phyloP scores from a whole-genome alignment of 1,140 invertebrate genomes.

The Pachypeltis micranthus region DNA sequence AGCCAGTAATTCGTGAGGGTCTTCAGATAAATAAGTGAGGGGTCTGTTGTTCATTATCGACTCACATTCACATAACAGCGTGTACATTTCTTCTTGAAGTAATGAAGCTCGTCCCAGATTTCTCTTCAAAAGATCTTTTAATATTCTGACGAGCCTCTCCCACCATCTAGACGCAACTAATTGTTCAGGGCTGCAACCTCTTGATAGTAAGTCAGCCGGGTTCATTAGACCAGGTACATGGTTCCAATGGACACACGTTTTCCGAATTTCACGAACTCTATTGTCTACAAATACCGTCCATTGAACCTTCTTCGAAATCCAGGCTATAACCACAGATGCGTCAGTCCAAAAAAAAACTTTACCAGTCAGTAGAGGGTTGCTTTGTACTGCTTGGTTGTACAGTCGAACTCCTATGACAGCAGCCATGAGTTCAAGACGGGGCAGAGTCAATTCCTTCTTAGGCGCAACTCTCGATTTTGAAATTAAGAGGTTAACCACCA shows the following conservation, averaged over 20 bases:
- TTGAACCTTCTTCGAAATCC: background rate
- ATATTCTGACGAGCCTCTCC: slow-evolving; percentile 23
- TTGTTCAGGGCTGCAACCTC: background rate
- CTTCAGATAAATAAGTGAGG: slow-evolving; percentile 31
- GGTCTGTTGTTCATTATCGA: slow-evolving; percentile 31
- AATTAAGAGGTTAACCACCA: background rate
- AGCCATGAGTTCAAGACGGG: background rate
- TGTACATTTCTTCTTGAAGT: slow-evolving; percentile 30
- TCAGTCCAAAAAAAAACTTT: background rate
- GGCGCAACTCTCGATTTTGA: background rate
- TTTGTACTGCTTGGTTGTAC: background rate
- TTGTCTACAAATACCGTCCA: background rate
- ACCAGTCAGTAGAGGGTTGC: background rate
- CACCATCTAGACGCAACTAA: slow-evolving; percentile 21
- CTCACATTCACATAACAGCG: slow-evolving; percentile 31
- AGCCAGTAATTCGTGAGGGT: slow-evolving; percentile 23
- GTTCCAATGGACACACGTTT: background rate
- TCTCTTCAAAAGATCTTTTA: slow-evolving; percentile 18
- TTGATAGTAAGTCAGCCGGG: background rate
- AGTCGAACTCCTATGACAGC: background rate
- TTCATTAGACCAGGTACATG: background rate
- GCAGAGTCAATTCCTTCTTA: background rate
- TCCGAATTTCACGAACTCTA: background rate
- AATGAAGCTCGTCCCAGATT: slow-evolving; percentile 22
- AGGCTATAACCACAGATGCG: background rate